Base-by-base conservation (phyloP, 2,888 invertebrate genomes). In the Hypselothyrea guttata region DNA sequence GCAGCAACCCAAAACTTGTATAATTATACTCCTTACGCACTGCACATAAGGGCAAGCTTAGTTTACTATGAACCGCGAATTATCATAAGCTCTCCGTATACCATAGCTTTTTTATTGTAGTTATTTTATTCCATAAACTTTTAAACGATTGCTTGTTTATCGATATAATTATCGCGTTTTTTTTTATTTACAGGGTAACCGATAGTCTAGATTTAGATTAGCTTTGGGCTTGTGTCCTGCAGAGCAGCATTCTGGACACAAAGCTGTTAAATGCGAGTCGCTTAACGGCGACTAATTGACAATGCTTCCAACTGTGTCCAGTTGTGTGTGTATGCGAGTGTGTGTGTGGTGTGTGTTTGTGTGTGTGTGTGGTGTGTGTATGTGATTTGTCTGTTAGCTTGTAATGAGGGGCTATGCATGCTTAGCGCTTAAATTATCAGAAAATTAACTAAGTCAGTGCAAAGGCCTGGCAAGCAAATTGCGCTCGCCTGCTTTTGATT, bases 391-490 rank as follows among this genome's bases (percentile, higher is more conserved):
- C 13, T 58, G 40, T 22, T 4, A 22, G 15, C 35, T 40, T 27
- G 40, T 55, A 59, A 58, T 54, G 16, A 49, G 40, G 16, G 38
- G 58, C 55, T 51, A 42, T 42, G 46, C 63, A 71, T 76, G 78
- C 60, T 68, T 81, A 68, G 68, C 68, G 74, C 78, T 65, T 63
- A 75, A 75, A 81, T 84, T 82, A 84, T 82, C 72, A 67, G 55
- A 61, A 82, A 84, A 84, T 84, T 64, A 75, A 77, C 71, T 66
- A 68, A 71, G 56, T 68, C 71, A 52, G 44, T 22, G 54, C 55
- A 63, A 74, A 71, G 71, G 61, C 68, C 56, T 22, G 22, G 15
- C 55, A 77, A 28, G 56, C 57, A 45, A 55, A 52, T 63, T 59
- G 54, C 47, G 53, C 71, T 42, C 27, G 7, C 55, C 31, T 49